Evolutionary conservation across 2,888 invertebrate species (phyloP), one percentile per base, ranked within the genome.

Genomic region (Cyclophora punctaria): DNA sequence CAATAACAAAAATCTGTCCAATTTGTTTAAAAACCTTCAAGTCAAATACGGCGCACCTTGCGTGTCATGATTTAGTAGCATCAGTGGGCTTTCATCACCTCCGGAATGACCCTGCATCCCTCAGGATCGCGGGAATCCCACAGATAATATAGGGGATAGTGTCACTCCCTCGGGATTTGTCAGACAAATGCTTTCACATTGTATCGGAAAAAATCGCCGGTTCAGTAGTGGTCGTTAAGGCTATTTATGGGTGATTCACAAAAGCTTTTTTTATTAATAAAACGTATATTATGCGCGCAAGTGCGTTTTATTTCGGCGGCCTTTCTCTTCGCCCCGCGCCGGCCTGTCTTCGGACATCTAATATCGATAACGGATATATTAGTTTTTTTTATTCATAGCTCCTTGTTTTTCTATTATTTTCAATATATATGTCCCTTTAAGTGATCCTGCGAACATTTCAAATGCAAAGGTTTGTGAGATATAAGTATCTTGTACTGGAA

Each of bases 251-350:
- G 76, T 74, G 83, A 87, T 87, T 87, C 73, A 66, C 75, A 71
- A 67, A 76, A 79, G 77, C 78, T 84, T 85, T 87, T 79, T 88
- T 88, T 88, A 88, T 88, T 88, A 88, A 88, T 87, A 88, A 87
- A 88, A 87, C 85, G 85, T 84, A 86, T 86, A 87, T 87, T 87
- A 85, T 84, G 87, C 85, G 85, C 87, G 71, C 87, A 87, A 86
- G 87, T 88, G 88, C 78, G 86, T 87, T 88, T 87, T 88, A 87
- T 86, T 76, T 73, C 78, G 71, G 57, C 69, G 71, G 73, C 81
- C 80, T 76, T 75, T 75, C 76, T 75, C 74, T 76, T 79, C 74
- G 86, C 86, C 87, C 74, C 76, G 79, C 74, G 86, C 86, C 87
- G 84, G 85, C 84, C 79, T 82, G 68, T 86, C 86, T 85, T 86